Evolutionary conservation across 2,888 invertebrate genomes (phyloP).

Genomic region (Plebejus anna): DNA sequence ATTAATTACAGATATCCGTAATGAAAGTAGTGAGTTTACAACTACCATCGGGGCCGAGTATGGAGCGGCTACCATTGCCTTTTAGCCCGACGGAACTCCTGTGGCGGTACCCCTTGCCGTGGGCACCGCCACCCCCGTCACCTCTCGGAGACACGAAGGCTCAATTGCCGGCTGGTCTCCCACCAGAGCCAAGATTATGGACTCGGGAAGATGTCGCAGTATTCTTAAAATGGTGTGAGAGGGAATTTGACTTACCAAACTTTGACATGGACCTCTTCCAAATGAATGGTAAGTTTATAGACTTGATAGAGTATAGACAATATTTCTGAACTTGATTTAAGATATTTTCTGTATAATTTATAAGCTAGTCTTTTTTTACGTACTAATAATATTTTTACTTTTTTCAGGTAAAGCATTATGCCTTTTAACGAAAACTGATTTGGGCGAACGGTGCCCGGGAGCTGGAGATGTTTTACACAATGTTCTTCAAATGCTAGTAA

Average conservation of each 20-base stretch:
- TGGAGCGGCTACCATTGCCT: constrained; percentile 89
- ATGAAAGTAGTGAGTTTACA: constrained; percentile 86
- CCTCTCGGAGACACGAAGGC: constrained; percentile 92
- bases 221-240: constrained; percentile 94
- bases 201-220: constrained; percentile 92
- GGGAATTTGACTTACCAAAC: constrained; percentile 94
- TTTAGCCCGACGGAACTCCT: constrained; percentile 90
- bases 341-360: not conserved
- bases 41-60: constrained; percentile 85
- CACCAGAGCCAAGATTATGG: constrained; percentile 94
- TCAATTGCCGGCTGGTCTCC: constrained; percentile 89
- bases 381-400: constrained; percentile 26
- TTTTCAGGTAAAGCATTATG: constrained; percentile 92
- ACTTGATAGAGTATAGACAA: constrained; percentile 41
- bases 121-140: constrained; percentile 83
- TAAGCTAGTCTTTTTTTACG: not conserved
- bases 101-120: constrained; percentile 92
- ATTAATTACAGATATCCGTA: constrained; percentile 62
- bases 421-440: constrained; percentile 92
- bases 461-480: constrained; percentile 97
- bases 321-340: not conserved
- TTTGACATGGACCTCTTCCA: constrained; percentile 96
- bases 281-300: constrained; percentile 88
- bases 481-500: constrained; percentile 91
- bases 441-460: constrained; percentile 94